Evolutionary conservation across 2,888 invertebrate genomes (phyloP).

Genomic region (Lithodes maja): DNA sequence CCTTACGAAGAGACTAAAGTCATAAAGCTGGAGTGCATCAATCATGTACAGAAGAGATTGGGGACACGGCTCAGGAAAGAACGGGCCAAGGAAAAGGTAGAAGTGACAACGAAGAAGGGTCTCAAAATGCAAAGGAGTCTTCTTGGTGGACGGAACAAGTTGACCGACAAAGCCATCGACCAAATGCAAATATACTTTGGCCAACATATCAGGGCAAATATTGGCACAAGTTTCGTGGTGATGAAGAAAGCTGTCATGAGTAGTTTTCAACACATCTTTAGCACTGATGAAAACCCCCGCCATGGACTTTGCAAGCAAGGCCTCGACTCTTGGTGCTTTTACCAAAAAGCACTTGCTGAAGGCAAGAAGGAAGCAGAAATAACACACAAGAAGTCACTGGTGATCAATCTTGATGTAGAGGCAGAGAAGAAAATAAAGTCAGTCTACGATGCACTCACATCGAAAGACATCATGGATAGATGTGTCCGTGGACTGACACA

Average conservation of each 20-base stretch:
- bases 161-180: constrained; percentile 19
- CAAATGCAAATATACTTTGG: background rate
- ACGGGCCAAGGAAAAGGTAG: background rate
- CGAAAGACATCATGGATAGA: background rate
- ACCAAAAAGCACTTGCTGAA: constrained; percentile 10
- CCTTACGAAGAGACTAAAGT: constrained; percentile 3
- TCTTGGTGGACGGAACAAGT: constrained; percentile 14
- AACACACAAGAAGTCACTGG: background rate
- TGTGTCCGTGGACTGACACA: constrained; percentile 14
- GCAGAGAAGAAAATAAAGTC: too few species aligned
- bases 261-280: background rate
- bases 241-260: background rate
- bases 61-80: constrained; percentile 33
- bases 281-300: constrained; percentile 14
- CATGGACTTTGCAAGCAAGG: constrained; percentile 20
- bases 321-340: constrained; percentile 11
- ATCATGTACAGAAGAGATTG: constrained; percentile 36
- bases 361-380: background rate
- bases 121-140: background rate
- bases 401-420: background rate
- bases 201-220: background rate
- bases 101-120: background rate
- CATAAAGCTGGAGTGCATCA: constrained; percentile 3
- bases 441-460: background rate
- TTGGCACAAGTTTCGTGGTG: background rate